Percentiles rank a stretch among this genome's conserved stretches.
phyloP scores from a whole-genome alignment of 2,113 vertebrate genomes.

The Hiodon alosoides region DNA sequence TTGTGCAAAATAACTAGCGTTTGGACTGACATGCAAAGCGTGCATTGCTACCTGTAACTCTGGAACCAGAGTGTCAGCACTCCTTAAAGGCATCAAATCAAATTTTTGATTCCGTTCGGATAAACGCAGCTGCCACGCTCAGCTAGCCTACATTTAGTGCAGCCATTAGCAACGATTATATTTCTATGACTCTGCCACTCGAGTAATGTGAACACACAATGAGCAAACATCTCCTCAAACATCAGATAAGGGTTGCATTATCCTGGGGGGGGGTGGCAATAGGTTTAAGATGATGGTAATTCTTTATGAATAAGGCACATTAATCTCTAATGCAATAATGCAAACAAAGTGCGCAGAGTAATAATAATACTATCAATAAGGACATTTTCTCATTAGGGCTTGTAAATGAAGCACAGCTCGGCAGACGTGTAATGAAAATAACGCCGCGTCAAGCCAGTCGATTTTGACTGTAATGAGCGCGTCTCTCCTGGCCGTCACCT shows the following conservation, averaged over 20 bases:
- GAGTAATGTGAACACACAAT: too few species aligned
- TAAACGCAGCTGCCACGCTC: too few species aligned
- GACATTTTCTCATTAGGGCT: constrained; percentile 50
- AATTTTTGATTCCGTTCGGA: too few species aligned
- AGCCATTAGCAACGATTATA: too few species aligned
- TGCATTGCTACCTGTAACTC: too few species aligned
- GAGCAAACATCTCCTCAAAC: background rate
- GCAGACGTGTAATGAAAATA: constrained; percentile 43
- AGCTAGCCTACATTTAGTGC: too few species aligned
- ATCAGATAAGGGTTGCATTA: background rate
- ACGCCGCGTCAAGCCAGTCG: constrained; percentile 33
- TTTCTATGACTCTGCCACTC: too few species aligned
- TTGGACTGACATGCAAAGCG: too few species aligned
- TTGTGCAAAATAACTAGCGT: too few species aligned
- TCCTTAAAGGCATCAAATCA: too few species aligned
- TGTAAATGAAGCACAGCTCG: constrained; percentile 38
- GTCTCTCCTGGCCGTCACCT: constrained; percentile 44
- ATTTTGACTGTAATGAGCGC: constrained; percentile 44
- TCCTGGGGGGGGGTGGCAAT: constrained; percentile 12
- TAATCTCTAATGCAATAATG: constrained; percentile 33
- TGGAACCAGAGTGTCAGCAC: too few species aligned
- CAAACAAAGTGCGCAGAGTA: constrained; percentile 43
- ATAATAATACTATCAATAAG: constrained; percentile 43
- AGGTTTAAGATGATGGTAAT: constrained; percentile 36
- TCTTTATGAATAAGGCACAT: constrained; percentile 32